A percentile compares a stretch with the other conserved stretches of the same genome.
Conservation (phyloP, 2,888 invertebrate genomes). For the Empis stercorea region DNA sequence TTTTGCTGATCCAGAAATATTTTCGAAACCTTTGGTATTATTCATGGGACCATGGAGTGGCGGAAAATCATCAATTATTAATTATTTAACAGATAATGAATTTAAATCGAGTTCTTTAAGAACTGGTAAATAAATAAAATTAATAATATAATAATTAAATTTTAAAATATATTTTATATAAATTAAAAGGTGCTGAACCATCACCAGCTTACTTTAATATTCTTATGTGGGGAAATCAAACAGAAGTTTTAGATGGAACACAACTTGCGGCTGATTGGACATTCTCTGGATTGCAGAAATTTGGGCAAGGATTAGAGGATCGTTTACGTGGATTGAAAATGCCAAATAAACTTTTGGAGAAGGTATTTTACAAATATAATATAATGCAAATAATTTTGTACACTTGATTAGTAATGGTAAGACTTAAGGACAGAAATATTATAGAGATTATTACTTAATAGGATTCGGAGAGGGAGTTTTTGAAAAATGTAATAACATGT, state of each 20-base stretch:
- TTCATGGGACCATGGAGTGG: constrained; percentile 97
- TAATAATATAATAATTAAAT: neutral
- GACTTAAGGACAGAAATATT: too few relatives aligned
- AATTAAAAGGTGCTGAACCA: constrained; percentile 81
- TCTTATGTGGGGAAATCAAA: constrained; percentile 74
- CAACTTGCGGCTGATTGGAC: constrained; percentile 92
- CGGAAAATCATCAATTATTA: constrained; percentile 87
- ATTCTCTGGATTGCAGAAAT: constrained; percentile 86
- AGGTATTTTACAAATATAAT: constrained; percentile 41
- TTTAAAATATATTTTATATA: neutral
- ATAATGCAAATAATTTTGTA: too few relatives aligned
- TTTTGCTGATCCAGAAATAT: constrained; percentile 89
- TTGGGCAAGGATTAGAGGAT: constrained; percentile 86
- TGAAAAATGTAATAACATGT: too few relatives aligned
- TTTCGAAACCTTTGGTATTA: constrained; percentile 81
- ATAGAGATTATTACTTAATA: too few relatives aligned
- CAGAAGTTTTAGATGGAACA: constrained; percentile 78
- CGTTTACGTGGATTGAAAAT: constrained; percentile 69
- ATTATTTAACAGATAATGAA: constrained; percentile 80
- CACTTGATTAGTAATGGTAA: too few relatives aligned
- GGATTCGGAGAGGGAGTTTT: too few relatives aligned
- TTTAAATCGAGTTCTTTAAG: constrained; percentile 69
- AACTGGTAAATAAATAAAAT: constrained; percentile 53
- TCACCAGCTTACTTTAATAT: constrained; percentile 89
- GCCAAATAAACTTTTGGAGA: constrained; percentile 73